These are phyloP conservation scores for Ptychoptera albimana DNA, from an alignment of 2,888 invertebrate genomes.

Conservation along the genomic window DNA sequence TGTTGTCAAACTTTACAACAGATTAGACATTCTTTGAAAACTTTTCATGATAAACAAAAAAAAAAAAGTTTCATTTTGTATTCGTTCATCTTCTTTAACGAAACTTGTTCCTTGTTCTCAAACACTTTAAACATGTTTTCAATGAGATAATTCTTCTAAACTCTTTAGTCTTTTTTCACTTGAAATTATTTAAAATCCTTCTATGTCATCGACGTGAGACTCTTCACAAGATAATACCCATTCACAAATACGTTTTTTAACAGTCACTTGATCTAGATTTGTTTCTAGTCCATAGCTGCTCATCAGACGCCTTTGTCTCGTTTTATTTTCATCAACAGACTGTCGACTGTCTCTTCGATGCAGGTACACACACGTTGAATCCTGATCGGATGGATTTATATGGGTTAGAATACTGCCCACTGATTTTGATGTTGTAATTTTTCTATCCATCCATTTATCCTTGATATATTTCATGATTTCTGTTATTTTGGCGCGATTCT, in stretches of 20 bases:
- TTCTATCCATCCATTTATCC: slow-evolving; percentile 40
- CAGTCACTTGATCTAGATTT: slow-evolving; percentile 35
- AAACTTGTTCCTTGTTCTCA: no score
- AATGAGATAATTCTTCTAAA: no score
- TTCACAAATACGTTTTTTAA: slow-evolving; percentile 45
- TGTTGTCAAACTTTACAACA: no score
- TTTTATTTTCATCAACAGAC: slow-evolving; percentile 37
- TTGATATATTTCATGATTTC: slow-evolving; percentile 43
- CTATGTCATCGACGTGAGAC: slow-evolving; percentile 21
- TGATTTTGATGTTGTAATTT: slow-evolving; percentile 35
- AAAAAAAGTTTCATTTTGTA: no score
- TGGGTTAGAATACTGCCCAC: slow-evolving; percentile 26
- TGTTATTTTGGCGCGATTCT: slow-evolving; percentile 42
- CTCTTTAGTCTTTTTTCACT: no score
- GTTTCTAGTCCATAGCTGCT: slow-evolving; percentile 46
- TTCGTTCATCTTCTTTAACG: no score
- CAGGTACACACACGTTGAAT: slow-evolving; percentile 36
- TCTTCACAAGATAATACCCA: slow-evolving; percentile 45
- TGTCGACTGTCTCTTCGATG: slow-evolving; percentile 34
- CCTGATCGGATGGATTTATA: slow-evolving; percentile 25
- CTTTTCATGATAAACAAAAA: no score
- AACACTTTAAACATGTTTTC: no score
- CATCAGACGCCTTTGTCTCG: slow-evolving; percentile 35
- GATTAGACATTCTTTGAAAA: no score
- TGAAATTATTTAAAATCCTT: slow-evolving; percentile 4